Percentiles rank a stretch among this genome's conserved stretches.
phyloP scores from a whole-genome alignment of 1,140 invertebrate genomes.

The Zaprionus nigranus region DNA sequence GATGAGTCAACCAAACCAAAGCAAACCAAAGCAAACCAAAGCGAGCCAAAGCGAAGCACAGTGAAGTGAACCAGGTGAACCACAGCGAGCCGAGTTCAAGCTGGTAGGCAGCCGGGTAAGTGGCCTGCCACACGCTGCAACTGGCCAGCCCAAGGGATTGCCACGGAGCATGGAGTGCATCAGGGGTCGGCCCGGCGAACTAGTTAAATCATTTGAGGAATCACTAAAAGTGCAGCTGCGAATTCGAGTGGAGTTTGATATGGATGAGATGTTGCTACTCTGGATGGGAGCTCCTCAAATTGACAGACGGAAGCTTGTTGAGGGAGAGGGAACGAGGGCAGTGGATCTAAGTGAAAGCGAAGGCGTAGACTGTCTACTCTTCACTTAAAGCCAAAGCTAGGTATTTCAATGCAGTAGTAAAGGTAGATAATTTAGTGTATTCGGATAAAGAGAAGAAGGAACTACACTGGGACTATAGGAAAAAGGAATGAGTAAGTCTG shows the following conservation, averaged over 20 bases:
- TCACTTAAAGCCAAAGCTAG: neutral
- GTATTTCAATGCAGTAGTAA: too few relatives aligned
- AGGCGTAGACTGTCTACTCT: neutral
- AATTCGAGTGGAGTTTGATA: neutral
- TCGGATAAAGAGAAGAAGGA: too few relatives aligned
- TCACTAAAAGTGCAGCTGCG: conserved; percentile 20
- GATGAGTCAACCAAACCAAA: conserved; percentile 34
- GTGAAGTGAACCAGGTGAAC: neutral
- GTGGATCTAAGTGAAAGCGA: neutral
- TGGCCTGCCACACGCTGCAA: conserved; percentile 14
- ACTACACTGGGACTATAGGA: too few relatives aligned
- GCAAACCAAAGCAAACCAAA: conserved; percentile 1
- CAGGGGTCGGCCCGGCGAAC: conserved; percentile 34
- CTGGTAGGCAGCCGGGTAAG: conserved; percentile 32
- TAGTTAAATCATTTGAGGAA: conserved; percentile 55
- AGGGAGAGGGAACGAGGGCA: neutral
- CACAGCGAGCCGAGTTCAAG: conserved; percentile 16
- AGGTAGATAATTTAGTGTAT: too few relatives aligned
- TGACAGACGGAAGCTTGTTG: neutral
- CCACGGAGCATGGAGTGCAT: neutral
- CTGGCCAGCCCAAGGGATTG: conserved; percentile 18
- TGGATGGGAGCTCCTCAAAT: neutral
- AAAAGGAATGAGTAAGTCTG: too few relatives aligned
- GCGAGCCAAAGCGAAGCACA: neutral
- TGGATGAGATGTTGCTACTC: neutral